Evolutionary conservation across 2,888 invertebrate genomes (phyloP).

Genomic region (Helleia helle): DNA sequence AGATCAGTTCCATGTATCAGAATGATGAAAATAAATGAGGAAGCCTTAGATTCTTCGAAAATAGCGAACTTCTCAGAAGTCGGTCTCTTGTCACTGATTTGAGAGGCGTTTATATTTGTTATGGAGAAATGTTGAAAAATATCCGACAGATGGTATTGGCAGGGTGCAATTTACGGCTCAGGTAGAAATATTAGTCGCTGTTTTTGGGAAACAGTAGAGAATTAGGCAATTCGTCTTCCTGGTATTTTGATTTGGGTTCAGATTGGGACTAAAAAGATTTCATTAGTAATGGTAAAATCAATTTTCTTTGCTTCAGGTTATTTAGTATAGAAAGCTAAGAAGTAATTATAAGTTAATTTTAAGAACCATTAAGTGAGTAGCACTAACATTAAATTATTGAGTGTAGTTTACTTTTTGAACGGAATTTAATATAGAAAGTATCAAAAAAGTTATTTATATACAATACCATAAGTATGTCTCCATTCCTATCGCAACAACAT

Average conservation of each 20-base stretch:
- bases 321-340: no score
- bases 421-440: no score
- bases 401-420: conserved; percentile 1
- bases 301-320: not conserved
- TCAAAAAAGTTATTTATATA: no score
- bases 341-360: no score
- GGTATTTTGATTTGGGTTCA: not conserved
- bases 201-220: not conserved
- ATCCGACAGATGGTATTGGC: conserved; percentile 1
- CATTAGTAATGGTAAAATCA: not conserved
- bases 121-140: not conserved
- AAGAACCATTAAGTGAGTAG: no score
- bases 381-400: no score
- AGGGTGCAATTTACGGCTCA: not conserved
- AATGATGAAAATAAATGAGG: not conserved
- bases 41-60: not conserved
- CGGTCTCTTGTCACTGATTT: not conserved
- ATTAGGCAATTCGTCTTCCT: conserved; percentile 2
- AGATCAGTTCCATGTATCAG: no score
- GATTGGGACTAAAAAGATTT: not conserved
- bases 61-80: not conserved
- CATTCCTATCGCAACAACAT: no score
- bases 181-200: not conserved
- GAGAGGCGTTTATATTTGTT: conserved; percentile 3
- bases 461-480: no score